Base-by-base conservation (phyloP, 2,113 vertebrate species). In the Nothocercus julius region DNA sequence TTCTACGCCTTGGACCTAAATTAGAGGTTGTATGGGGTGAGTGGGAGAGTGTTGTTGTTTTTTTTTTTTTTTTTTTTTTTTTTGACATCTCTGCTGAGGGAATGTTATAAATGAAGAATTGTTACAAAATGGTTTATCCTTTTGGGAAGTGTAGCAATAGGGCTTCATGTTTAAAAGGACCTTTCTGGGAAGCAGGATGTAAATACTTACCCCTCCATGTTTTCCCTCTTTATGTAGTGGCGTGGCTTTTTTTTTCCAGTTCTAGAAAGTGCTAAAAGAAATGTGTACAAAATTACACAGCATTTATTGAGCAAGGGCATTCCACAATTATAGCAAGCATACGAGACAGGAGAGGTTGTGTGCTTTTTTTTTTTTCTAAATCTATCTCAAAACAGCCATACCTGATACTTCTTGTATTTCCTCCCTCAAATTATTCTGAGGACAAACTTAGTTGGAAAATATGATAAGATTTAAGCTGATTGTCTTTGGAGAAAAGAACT, bases 221-320 rank as follows among this genome's bases (percentile, higher is more conserved):
- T 86, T 75, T 78, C 11, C 53, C 7, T 30, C 28, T 56, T 56
- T 78, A 30, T 67, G 19, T 63, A 40, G n/a, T 67, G 25, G 20
- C 36, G 81, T 77, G 66, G 40, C 14, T 67, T 47, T 20, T 47
- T 47, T 62, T 70, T 86, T 17, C 77, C 28, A 61, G 5, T 25
- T 77, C 40, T 28, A 34, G 25, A 19, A 53, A 75, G 9, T 38
- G 12, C 27, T 80, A 15, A 89, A 54, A 73, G 16, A 77, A 80
- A 10, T 62, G 25, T 0, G 1, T 38, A 36, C 40, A 73, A 88
- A 66, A 8, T 36, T 42, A 18, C 15, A 5, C 10, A 63, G n/a
- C 27, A 68, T n/a, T 67, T 81, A 36, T 8, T 0, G 0, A 54
- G 51, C 4, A n/a, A 7, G 45, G 49, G 14, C 8, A 9, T 80